Evolutionary conservation across 2,888 invertebrate genomes (phyloP).

Genomic region (Andrena dorsata): DNA sequence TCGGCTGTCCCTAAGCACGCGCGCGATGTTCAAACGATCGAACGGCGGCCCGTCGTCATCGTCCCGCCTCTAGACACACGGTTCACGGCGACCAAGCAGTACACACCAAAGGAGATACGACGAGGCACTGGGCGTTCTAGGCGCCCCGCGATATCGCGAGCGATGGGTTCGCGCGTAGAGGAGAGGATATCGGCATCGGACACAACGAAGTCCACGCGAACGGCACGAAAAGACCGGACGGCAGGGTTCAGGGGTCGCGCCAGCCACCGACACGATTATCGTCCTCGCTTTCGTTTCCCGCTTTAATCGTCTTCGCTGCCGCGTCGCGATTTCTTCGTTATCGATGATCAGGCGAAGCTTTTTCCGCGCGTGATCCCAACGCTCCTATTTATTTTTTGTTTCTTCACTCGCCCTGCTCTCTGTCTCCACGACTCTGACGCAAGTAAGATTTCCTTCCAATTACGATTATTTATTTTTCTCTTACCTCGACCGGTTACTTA

Average conservation of each 20-base stretch:
- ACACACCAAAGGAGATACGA: slow-evolving; percentile 50
- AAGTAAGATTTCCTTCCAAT: background rate
- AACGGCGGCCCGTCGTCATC: slow-evolving; percentile 32
- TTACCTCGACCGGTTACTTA: background rate
- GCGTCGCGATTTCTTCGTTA: background rate
- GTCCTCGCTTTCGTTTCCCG: background rate
- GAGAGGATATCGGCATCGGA: slow-evolving; percentile 29
- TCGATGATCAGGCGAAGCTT: background rate
- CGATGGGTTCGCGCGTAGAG: slow-evolving; percentile 18
- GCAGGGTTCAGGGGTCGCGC: slow-evolving; percentile 77
- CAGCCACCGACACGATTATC: slow-evolving; percentile 24
- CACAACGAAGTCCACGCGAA: slow-evolving; percentile 32
- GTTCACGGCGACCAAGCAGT: slow-evolving; percentile 32
- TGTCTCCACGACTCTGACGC: background rate
- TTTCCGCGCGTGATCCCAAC: background rate
- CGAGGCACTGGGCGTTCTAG: slow-evolving; percentile 47
- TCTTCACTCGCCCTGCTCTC: background rate
- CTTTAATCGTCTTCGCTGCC: background rate
- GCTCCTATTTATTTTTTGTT: background rate
- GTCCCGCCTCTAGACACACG: slow-evolving; percentile 15
- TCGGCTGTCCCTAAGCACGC: background rate
- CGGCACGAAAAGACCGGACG: slow-evolving; percentile 75
- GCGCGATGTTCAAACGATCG: slow-evolving; percentile 25
- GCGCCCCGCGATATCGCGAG: slow-evolving; percentile 28
- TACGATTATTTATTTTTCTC: background rate